Evolutionary conservation across 1,140 invertebrate species (phyloP).

Genomic region (Ceratitis capitata): DNA sequence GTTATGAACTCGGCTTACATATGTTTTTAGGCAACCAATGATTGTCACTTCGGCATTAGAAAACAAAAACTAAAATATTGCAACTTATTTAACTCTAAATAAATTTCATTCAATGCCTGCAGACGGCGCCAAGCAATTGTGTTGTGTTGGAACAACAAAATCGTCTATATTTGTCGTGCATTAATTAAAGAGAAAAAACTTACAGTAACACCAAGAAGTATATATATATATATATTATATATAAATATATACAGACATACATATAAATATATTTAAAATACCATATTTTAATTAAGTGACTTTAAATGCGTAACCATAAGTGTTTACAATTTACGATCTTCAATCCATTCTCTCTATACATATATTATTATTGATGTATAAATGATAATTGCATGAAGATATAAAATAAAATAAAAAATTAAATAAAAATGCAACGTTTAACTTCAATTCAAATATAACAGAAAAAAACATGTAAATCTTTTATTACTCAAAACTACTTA

Average conservation of each 20-base stretch:
- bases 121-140: not conserved
- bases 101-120: too few relatives aligned
- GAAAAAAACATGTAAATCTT: not conserved
- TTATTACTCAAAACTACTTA: too few relatives aligned
- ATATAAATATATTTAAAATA: not conserved
- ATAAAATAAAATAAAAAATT: conserved; percentile 13
- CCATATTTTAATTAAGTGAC: conserved; percentile 26
- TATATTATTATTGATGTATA: conserved; percentile 36
- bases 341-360: conserved; percentile 23
- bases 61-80: too few relatives aligned
- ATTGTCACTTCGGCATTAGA: too few relatives aligned
- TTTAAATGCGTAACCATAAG: conserved; percentile 28
- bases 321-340: conserved; percentile 36
- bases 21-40: too few relatives aligned
- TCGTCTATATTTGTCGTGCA: conserved; percentile 8
- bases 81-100: too few relatives aligned
- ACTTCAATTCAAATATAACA: conserved; percentile 28
- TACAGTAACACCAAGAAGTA: conserved; percentile 17
- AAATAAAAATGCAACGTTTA: conserved; percentile 11
- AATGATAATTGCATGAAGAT: conserved; percentile 26
- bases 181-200: too few relatives aligned
- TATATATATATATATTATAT: not conserved
- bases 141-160: not conserved
- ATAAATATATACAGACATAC: not conserved
- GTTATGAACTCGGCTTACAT: too few relatives aligned